These are phyloP conservation scores for Lutraria lutraria DNA, from an alignment of 2,888 invertebrate species.

Conservation along the genomic window DNA sequence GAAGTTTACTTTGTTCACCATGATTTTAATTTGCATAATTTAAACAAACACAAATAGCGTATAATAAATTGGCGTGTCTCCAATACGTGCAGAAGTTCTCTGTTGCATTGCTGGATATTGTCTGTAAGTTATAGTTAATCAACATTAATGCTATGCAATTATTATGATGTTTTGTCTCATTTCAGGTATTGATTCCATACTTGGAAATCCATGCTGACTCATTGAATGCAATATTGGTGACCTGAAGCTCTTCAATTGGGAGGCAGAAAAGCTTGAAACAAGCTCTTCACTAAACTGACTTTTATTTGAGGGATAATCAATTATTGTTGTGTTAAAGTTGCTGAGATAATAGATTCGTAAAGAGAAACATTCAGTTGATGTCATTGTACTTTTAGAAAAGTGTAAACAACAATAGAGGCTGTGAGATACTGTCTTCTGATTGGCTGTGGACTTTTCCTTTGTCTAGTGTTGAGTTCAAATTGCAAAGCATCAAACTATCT, in stretches of 20 bases:
- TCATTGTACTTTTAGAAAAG: background rate
- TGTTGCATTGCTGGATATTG: background rate
- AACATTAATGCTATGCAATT: conserved; percentile 9
- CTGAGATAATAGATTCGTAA: background rate
- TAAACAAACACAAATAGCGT: too few relatives aligned
- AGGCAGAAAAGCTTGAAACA: background rate
- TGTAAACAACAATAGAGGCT: conserved; percentile 22
- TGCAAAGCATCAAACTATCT: background rate
- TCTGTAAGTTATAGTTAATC: background rate
- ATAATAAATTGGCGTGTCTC: too few relatives aligned
- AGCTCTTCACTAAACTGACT: background rate
- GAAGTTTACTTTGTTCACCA: too few relatives aligned
- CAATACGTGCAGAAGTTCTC: too few relatives aligned
- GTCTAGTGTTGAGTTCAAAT: background rate
- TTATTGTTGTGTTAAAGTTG: background rate
- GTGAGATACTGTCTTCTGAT: background rate
- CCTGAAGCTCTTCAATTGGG: background rate
- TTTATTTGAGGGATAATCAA: conserved; percentile 2
- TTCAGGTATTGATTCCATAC: conserved; percentile 13
- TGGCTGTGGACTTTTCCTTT: background rate
- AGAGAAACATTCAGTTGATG: background rate
- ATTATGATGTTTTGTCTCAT: conserved; percentile 14
- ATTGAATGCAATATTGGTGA: background rate
- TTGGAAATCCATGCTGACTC: background rate
- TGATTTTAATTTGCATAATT: too few relatives aligned